Evolutionary conservation across 2,888 invertebrate genomes (phyloP), one percentile per base, ranked within the genome.

Genomic region (Oegoconia quadripuncta): DNA sequence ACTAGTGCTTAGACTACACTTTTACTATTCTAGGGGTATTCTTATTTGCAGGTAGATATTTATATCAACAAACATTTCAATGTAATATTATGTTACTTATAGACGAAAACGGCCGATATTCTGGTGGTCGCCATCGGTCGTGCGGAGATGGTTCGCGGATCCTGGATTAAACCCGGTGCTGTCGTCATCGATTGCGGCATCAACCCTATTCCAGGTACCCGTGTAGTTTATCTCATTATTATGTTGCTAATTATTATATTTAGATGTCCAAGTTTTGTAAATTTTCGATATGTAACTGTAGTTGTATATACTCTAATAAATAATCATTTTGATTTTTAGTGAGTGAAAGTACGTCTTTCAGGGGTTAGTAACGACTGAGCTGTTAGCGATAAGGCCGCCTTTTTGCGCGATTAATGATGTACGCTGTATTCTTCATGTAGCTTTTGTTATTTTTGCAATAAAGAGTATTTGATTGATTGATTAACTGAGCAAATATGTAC

Each of bases 161-260:
- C 94, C 47, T 99, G 99, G 99, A 93, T 99, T 53, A 99, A 99
- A 79, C 96, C 96, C 0, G 98, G 99, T 3, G 98, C 99, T 11
- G 93, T 99, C 8, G 98, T 99, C 26, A 98, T 99, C 59, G 99
- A 99, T 78, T 99, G 99, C 78, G 99, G 99, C 29, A 99, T 99
- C 56, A 98, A 97, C 83, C 90, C 95, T 3, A 93, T 97, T 56
- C 90, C 94, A 81, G 97, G 96, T 95, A 79, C 38, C 2, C n/a
- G 4, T 25, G 25, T 11, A 3, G 3, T 9, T 25, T 18, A 3
- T 5, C 3, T 4, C 7, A 7, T 18, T 18, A 18, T 5, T 18
- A 18, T 18, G 7, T 18, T 18, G 18, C n/a, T n/a, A n/a, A n/a
- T n/a, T n/a, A n/a, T n/a, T n/a, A n/a, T n/a, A n/a, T n/a, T n/a